Evolutionary conservation across 1,140 invertebrate genomes (phyloP).

Genomic region (Drosophila arawakana): DNA sequence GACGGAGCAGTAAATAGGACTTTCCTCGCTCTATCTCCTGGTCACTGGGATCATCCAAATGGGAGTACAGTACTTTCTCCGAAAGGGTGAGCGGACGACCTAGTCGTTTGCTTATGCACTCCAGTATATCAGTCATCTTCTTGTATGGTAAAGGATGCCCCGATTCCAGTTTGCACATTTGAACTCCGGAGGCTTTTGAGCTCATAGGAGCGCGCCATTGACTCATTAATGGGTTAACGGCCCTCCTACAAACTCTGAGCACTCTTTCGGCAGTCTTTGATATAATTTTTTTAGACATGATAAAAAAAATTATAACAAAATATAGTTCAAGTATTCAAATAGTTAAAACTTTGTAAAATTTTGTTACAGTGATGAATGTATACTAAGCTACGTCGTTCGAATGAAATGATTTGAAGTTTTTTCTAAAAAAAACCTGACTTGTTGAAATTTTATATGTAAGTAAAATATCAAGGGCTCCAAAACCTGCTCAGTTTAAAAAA

Average conservation of each 20-base stretch:
- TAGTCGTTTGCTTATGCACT: constrained; percentile 93
- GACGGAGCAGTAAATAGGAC: constrained; percentile 96
- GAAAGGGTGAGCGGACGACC: constrained; percentile 97
- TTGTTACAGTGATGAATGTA: constrained; percentile 1
- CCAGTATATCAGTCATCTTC: constrained; percentile 91
- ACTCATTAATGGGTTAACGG: constrained; percentile 25
- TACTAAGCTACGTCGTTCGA: background rate
- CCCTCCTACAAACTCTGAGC: constrained; percentile 18
- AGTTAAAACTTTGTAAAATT: background rate
- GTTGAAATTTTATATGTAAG: too few species aligned
- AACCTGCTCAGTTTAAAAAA: too few species aligned
- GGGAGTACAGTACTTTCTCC: constrained; percentile 99
- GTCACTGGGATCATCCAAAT: constrained; percentile 95
- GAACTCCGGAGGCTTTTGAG: constrained; percentile 86
- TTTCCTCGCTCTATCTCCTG: constrained; percentile 94
- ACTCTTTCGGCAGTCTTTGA: background rate
- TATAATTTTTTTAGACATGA: constrained; percentile 10
- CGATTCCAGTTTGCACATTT: constrained; percentile 97
- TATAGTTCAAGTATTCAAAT: background rate
- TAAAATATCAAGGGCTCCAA: too few species aligned
- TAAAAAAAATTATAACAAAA: constrained; percentile 1
- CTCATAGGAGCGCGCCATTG: constrained; percentile 48
- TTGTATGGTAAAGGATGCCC: constrained; percentile 92
- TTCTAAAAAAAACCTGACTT: background rate
- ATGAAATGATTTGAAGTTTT: background rate